These are phyloP conservation scores for Abramis brama DNA, from an alignment of 2,113 vertebrate species.

Conservation along the genomic window DNA sequence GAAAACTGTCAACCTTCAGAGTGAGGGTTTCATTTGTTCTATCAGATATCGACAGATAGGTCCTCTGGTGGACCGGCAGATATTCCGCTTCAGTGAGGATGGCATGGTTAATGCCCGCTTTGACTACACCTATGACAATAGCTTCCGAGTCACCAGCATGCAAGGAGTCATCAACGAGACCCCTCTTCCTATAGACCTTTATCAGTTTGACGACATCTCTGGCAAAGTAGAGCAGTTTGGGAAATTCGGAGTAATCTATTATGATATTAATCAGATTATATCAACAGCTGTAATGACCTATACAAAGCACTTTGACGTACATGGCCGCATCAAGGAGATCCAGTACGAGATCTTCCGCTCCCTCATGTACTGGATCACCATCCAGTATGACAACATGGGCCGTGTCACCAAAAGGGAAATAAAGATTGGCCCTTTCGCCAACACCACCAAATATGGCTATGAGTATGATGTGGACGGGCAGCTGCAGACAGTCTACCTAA, in stretches of 20 bases:
- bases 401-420: constrained; percentile 96
- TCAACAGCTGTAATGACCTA: constrained; percentile 98
- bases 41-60: constrained; percentile 96
- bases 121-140: constrained; percentile 99
- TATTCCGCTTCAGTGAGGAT: constrained; percentile 97
- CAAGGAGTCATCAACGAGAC: constrained; percentile 99
- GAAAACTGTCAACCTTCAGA: constrained; percentile 97
- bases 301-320: constrained; percentile 96
- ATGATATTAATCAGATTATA: constrained; percentile 98
- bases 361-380: constrained; percentile 98
- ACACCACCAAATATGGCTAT: constrained; percentile 96
- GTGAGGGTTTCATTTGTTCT: constrained; percentile 97
- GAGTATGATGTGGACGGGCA: constrained; percentile 98
- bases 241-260: constrained; percentile 98
- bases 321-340: constrained; percentile 97
- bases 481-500: constrained; percentile 94
- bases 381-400: constrained; percentile 99
- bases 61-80: constrained; percentile 93
- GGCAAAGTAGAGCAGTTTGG: constrained; percentile 98
- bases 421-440: constrained; percentile 97
- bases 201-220: constrained; percentile 97
- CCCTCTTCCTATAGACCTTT: constrained; percentile 96
- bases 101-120: constrained; percentile 99
- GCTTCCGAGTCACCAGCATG: constrained; percentile 98
- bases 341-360: constrained; percentile 98